A percentile compares a stretch with the other conserved stretches of the same genome.
phyloP scores from a whole-genome alignment of 2,888 invertebrate genomes.

The Dryomyza anilis region DNA sequence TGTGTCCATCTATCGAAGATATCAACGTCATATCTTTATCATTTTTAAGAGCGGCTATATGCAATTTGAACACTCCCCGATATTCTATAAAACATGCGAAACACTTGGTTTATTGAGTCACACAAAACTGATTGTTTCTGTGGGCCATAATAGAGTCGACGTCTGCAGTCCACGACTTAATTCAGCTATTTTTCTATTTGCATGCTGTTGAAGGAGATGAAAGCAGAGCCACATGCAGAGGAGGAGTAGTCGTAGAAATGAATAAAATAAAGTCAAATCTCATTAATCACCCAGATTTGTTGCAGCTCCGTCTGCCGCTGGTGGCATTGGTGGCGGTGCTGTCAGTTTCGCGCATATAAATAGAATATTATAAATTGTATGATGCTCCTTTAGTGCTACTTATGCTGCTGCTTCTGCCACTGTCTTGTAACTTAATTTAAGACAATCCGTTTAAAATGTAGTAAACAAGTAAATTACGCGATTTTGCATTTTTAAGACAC shows the following conservation, averaged over 20 bases:
- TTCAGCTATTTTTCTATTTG: background rate
- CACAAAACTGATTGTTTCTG: too few species aligned
- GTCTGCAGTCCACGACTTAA: too few species aligned
- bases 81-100: too few species aligned
- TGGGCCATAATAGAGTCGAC: too few species aligned
- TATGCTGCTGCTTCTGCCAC: conserved; percentile 21
- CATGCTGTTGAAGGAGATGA: too few species aligned
- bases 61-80: too few species aligned
- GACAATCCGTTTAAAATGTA: conserved; percentile 49
- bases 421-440: conserved; percentile 53
- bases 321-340: conserved; percentile 10
- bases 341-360: conserved; percentile 49
- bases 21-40: too few species aligned
- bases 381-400: conserved; percentile 33
- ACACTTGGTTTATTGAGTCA: too few species aligned
- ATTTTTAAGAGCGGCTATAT: too few species aligned
- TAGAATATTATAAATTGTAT: conserved; percentile 53
- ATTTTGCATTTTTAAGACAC: conserved; percentile 37
- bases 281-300: conserved; percentile 49
- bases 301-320: background rate
- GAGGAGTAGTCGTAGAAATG: too few species aligned
- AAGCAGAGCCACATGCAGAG: too few species aligned
- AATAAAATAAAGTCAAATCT: conserved; percentile 42
- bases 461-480: conserved; percentile 58
- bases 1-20: too few species aligned